A percentile compares a stretch with the other conserved stretches of the same genome.
Conservation (phyloP, 2,113 vertebrate species). For the Ptyas mucosa region DNA sequence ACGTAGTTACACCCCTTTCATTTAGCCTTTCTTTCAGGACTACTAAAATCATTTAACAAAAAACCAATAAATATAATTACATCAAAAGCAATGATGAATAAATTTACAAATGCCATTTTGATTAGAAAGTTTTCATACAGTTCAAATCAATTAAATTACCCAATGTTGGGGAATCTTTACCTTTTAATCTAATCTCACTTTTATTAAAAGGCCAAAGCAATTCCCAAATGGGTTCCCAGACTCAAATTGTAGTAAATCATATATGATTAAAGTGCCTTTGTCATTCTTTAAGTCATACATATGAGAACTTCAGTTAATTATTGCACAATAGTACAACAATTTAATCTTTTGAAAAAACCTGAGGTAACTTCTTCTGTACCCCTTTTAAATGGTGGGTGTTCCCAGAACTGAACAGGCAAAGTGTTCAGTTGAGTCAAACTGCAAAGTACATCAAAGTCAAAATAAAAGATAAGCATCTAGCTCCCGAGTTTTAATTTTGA, state of each 20-base stretch:
- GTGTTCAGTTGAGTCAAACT: too few relatives aligned
- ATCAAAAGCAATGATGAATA: slow-evolving; percentile 51
- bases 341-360: not conserved
- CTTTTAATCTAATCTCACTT: slow-evolving; percentile 35
- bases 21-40: slow-evolving; percentile 22
- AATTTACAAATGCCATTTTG: slow-evolving; percentile 51
- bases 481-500: not conserved
- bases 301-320: not conserved
- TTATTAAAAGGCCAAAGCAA: slow-evolving; percentile 28
- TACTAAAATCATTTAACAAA: slow-evolving; percentile 35
- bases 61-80: slow-evolving; percentile 58
- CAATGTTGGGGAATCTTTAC: slow-evolving; percentile 18
- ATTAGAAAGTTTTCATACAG: slow-evolving; percentile 28
- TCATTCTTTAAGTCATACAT: slow-evolving; percentile 24
- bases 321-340: not conserved
- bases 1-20: not conserved
- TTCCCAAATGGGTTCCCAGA: slow-evolving; percentile 33
- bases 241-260: slow-evolving; percentile 31
- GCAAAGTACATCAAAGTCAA: not conserved
- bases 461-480: not conserved
- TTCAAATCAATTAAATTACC: slow-evolving; percentile 30
- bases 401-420: not conserved
- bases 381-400: not conserved
- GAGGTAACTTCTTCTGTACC: not conserved
- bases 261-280: slow-evolving; percentile 15